phyloP scores from a whole-genome alignment of 2,888 invertebrate genomes.

The Artemia sp. region DNA sequence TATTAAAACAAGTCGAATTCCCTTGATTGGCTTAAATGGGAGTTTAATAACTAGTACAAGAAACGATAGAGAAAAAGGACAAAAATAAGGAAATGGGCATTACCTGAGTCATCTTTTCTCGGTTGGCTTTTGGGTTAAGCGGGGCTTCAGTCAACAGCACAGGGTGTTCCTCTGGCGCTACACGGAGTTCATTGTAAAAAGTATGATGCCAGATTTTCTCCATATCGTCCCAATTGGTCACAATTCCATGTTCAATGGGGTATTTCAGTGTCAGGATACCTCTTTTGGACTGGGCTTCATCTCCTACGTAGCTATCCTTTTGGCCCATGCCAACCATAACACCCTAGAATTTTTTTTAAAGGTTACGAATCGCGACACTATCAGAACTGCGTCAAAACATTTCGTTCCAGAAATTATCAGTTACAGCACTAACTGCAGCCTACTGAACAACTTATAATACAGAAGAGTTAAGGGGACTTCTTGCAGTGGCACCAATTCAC shows the following conservation, averaged over 20 bases:
- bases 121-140: conserved; percentile 78
- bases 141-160: conserved; percentile 76
- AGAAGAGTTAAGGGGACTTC: too few species aligned
- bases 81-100: background rate
- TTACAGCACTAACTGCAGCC: too few species aligned
- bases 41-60: too few species aligned
- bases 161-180: conserved; percentile 42
- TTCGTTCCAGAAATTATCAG: too few species aligned
- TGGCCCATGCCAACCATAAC: conserved; percentile 23
- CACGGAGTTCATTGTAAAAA: conserved; percentile 35
- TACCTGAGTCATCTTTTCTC: conserved; percentile 68
- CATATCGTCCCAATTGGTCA: conserved; percentile 39
- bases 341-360: background rate
- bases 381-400: too few species aligned
- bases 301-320: conserved; percentile 39
- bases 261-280: conserved; percentile 39
- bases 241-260: conserved; percentile 39
- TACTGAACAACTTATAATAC: too few species aligned
- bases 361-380: too few species aligned
- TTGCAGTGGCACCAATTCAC: too few species aligned
- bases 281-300: conserved; percentile 38
- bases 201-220: conserved; percentile 36
- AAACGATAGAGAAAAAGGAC: too few species aligned
- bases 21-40: too few species aligned
- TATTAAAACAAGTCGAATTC: too few species aligned